Conservation (phyloP, 2,888 invertebrate genomes). For the Carcina quercana region DNA sequence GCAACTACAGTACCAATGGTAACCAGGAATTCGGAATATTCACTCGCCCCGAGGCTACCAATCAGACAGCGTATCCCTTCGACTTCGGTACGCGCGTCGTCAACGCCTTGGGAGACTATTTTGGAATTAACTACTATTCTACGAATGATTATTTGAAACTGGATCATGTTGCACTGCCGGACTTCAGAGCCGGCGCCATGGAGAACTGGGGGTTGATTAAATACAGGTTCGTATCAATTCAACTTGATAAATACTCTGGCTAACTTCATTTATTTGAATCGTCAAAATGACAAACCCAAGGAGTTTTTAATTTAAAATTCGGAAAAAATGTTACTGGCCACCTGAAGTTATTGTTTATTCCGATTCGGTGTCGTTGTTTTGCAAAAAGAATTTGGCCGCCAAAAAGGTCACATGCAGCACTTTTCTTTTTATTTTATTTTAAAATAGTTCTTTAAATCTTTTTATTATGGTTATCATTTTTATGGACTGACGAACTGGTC, state of each 20-base stretch:
- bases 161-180: constrained; percentile 89
- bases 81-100: constrained; percentile 74
- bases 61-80: constrained; percentile 79
- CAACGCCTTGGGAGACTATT: constrained; percentile 70
- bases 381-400: no score
- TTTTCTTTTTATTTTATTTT: no score
- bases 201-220: constrained; percentile 94
- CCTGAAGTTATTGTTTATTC: no score
- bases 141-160: constrained; percentile 79
- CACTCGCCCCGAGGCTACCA: constrained; percentile 79
- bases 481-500: no score
- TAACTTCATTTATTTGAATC: neutral
- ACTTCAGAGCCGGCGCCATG: constrained; percentile 91
- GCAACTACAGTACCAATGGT: constrained; percentile 29
- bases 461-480: no score
- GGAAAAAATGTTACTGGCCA: no score
- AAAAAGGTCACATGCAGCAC: no score
- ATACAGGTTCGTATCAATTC: constrained; percentile 72
- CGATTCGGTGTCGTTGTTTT: no score
- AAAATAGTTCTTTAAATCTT: no score
- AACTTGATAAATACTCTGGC: no score
- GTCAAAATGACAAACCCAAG: neutral
- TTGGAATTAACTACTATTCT: constrained; percentile 67
- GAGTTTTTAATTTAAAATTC: no score
- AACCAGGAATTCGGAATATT: constrained; percentile 74